Evolutionary conservation across 1,140 invertebrate species (phyloP).

Genomic region (Macrosteles quadrilineatus): DNA sequence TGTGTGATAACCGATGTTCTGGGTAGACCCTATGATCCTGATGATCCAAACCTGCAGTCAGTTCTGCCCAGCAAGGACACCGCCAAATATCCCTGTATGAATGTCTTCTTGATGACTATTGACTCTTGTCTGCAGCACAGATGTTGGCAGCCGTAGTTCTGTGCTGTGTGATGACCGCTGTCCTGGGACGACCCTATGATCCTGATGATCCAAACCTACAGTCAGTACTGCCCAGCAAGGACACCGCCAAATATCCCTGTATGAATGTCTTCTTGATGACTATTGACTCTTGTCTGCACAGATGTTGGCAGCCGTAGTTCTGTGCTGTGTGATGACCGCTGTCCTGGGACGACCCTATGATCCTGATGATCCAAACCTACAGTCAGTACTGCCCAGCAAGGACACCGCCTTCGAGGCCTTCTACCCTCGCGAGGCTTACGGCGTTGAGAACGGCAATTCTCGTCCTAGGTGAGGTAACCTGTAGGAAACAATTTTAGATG

Average conservation of each 20-base stretch:
- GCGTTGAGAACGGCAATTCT: conserved; percentile 70
- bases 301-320: not conserved
- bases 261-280: too few relatives aligned
- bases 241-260: too few relatives aligned
- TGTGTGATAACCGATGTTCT: too few relatives aligned
- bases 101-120: too few relatives aligned
- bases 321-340: not conserved
- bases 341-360: conserved; percentile 34
- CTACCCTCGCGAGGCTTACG: conserved; percentile 68
- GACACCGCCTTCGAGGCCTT: conserved; percentile 78
- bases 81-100: too few relatives aligned
- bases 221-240: conserved; percentile 60
- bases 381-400: conserved; percentile 58
- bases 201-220: conserved; percentile 39
- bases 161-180: not conserved
- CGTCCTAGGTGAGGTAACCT: conserved; percentile 53
- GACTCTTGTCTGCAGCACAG: too few relatives aligned
- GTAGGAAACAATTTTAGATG: too few relatives aligned
- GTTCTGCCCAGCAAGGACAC: too few relatives aligned
- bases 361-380: conserved; percentile 38
- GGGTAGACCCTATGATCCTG: too few relatives aligned
- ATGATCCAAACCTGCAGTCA: too few relatives aligned
- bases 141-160: not conserved
- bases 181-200: conserved; percentile 34
- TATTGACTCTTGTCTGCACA: too few relatives aligned